Evolutionary conservation across 2,888 invertebrate genomes (phyloP).

Genomic region (Protophormia terraenovae): DNA sequence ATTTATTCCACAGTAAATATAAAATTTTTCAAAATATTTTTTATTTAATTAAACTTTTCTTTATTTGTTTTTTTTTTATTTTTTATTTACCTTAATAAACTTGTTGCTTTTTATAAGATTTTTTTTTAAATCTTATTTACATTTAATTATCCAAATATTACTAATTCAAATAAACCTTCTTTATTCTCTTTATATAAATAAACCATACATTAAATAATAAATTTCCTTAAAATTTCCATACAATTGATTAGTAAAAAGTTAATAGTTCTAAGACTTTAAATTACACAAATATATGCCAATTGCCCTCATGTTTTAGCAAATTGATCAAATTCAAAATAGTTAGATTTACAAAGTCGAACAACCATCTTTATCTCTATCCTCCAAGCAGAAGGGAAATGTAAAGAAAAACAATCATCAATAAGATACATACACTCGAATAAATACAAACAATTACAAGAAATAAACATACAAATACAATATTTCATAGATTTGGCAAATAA

Average conservation of each 20-base stretch:
- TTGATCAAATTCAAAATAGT: conserved; percentile 5
- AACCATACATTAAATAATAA: too few relatives aligned
- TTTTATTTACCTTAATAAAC: too few relatives aligned
- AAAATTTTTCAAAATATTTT: too few relatives aligned
- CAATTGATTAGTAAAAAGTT: conserved; percentile 15
- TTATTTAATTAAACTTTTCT: too few relatives aligned
- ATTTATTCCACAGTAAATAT: too few relatives aligned
- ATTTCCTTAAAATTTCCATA: conserved; percentile 4
- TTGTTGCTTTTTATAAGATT: too few relatives aligned
- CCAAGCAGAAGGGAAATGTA: not conserved
- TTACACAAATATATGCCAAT: conserved; percentile 16
- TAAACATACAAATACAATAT: conserved; percentile 6
- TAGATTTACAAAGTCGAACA: not conserved
- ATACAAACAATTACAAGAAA: not conserved
- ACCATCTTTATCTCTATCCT: too few relatives aligned
- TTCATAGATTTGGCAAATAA: conserved; percentile 28
- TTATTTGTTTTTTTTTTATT: too few relatives aligned
- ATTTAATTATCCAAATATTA: too few relatives aligned
- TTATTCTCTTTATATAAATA: too few relatives aligned
- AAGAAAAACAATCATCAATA: conserved; percentile 2
- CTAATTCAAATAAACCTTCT: not conserved
- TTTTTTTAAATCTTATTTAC: too few relatives aligned
- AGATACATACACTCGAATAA: not conserved
- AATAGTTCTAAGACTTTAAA: conserved; percentile 9
- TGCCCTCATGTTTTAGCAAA: conserved; percentile 6